Conservation (phyloP, 2,113 vertebrate genomes). For the Psephotus haematonotus region DNA sequence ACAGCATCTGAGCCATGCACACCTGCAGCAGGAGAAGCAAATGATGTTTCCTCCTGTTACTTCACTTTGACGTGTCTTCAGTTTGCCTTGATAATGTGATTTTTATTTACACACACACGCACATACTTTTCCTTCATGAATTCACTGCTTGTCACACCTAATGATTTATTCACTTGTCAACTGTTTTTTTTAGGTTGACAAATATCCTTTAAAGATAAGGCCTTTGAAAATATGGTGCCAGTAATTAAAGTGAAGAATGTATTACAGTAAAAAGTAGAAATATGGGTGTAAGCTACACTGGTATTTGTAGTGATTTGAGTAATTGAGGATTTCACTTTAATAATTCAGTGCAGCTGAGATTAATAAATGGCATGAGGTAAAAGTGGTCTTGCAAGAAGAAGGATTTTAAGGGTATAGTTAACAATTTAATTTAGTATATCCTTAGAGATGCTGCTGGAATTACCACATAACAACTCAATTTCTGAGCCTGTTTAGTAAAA, state of each 20-base stretch:
- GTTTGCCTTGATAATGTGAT: background rate
- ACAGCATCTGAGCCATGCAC: background rate
- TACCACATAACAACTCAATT: background rate
- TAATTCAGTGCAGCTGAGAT: slow-evolving; percentile 71
- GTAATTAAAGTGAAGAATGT: slow-evolving; percentile 43
- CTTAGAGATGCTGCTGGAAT: slow-evolving; percentile 11
- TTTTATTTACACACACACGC: background rate
- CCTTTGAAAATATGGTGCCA: slow-evolving; percentile 36
- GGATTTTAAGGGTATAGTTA: slow-evolving; percentile 51
- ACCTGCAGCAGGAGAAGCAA: background rate
- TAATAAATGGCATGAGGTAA: slow-evolving; percentile 44
- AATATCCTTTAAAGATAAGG: background rate
- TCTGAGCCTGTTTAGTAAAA: background rate
- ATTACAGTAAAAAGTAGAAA: slow-evolving; percentile 40
- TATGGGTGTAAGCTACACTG: slow-evolving; percentile 22
- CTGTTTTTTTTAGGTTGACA: background rate
- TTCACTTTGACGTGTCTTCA: background rate
- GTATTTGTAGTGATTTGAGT: slow-evolving; percentile 59
- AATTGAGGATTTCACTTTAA: slow-evolving; percentile 65
- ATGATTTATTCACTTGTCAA: slow-evolving; percentile 12
- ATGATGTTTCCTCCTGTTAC: background rate
- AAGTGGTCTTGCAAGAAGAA: slow-evolving; percentile 20
- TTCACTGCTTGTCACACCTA: background rate
- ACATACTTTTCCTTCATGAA: background rate
- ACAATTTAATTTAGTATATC: slow-evolving; percentile 54